Evolutionary conservation across 2,797 vertebrate species (phyloP).

Genomic region (Euphonia xanthogaster): DNA sequence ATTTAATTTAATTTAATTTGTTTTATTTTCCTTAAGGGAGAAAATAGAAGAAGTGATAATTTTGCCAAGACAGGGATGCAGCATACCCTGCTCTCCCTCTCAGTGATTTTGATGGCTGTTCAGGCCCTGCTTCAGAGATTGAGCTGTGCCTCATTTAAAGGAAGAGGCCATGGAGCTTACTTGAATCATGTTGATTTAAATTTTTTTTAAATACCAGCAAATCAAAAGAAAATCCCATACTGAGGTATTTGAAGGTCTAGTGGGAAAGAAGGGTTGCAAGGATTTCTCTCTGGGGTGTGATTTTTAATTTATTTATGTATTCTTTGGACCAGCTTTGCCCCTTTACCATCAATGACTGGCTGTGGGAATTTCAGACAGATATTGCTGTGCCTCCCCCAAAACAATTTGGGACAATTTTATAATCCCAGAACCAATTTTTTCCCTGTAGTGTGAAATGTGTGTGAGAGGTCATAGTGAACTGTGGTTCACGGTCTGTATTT

Average conservation of each 20-base stretch:
- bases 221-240: not conserved
- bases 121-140: not conserved
- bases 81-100: fast-evolving
- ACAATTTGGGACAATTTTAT: not conserved
- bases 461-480: not conserved
- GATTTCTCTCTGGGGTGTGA: not conserved
- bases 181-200: not conserved
- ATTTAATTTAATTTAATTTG: too few species aligned
- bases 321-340: not conserved
- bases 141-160: not conserved
- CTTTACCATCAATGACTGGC: not conserved
- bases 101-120: not conserved
- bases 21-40: not conserved
- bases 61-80: not conserved
- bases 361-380: not conserved
- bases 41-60: not conserved
- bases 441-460: not conserved
- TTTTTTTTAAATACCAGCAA: not conserved
- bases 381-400: not conserved
- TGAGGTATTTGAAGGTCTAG: not conserved
- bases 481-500: not conserved
- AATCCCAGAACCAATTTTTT: not conserved
- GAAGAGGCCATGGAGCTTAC: not conserved
- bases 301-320: not conserved
- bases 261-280: not conserved